phyloP scores from a whole-genome alignment of 2,888 invertebrate genomes.

The Pandemis heparana region DNA sequence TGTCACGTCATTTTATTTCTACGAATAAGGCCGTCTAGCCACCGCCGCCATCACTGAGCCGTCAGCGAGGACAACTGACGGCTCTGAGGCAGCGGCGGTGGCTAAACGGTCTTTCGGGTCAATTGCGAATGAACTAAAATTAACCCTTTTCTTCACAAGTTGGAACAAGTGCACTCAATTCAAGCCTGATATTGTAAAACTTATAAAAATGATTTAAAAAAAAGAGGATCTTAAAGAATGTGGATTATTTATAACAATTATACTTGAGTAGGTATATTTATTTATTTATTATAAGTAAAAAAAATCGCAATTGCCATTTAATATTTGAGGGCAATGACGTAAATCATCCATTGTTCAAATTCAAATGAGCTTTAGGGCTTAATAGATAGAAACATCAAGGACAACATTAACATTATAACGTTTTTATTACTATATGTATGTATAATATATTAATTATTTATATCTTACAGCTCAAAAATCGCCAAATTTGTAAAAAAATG shows the following conservation, averaged over 20 bases:
- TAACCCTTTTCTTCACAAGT: too few species aligned
- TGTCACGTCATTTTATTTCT: not conserved
- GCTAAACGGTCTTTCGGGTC: not conserved
- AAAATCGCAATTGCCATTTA: not conserved
- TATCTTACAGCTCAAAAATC: slow-evolving; percentile 14
- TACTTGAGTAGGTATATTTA: too few species aligned
- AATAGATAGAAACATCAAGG: not conserved
- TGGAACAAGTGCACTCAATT: too few species aligned
- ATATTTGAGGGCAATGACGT: not conserved
- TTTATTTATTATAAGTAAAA: too few species aligned
- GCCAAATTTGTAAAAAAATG: slow-evolving; percentile 3
- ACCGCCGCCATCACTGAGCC: too few species aligned
- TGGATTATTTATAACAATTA: too few species aligned
- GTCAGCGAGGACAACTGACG: too few species aligned
- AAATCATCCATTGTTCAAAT: not conserved
- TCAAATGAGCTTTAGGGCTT: not conserved
- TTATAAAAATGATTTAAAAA: too few species aligned
- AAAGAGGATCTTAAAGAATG: too few species aligned
- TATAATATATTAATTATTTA: not conserved
- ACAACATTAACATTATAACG: not conserved
- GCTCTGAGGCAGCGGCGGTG: too few species aligned
- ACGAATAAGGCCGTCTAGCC: not conserved
- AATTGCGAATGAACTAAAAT: slow-evolving; percentile 1
- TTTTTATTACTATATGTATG: not conserved
- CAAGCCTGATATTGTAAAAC: too few species aligned